Evolutionary conservation across 2,113 vertebrate genomes (phyloP), one percentile per base, ranked within the genome.

Genomic region (Paradisaea rubra): DNA sequence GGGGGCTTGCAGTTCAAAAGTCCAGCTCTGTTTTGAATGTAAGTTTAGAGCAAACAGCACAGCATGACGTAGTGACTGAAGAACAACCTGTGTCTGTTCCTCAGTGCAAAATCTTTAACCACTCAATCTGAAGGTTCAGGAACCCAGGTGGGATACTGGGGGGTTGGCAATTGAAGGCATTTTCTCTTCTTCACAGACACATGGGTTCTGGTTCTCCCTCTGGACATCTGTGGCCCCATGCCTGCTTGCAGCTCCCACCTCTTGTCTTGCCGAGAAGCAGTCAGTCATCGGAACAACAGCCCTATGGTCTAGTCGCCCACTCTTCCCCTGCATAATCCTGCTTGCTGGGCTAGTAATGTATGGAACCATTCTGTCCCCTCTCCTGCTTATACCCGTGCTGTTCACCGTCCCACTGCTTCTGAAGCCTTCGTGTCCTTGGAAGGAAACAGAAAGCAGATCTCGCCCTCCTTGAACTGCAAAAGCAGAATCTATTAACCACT

Each of bases 1-100:
- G 4, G 82, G 76, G 95, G 15, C 85, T 71, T 90, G 64, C 76
- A 66, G 93, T 97, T 96, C 95, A 96, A 93, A 95, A 93, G 93
- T 94, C 88, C 94, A 90, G 24, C 91, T 91, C 85, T 93, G 85
- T 96, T 96, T 94, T 95, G 88, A 63, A 84, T 64, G 44, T 52
- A 78, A 90, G 76, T 78, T 93, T 91, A 86, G 74, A 86, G 42
- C 87, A 89, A 95, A 89, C 47, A 80, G 79, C 74, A 31, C 85
- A 83, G 79, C 42, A 59, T 2, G 47, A 72, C 5, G 13, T 14
- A 66, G 63, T 11, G 66, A 47, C 54, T 86, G 74, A 86, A 80
- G 71, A 91, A 57, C 27, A 86, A 47, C 60, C 49, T 64, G 23
- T 2, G 0, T 81, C n/a, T 81, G n/a, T 60, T 92, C 60, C 66